phyloP scores from a whole-genome alignment of 2,888 invertebrate genomes.

The Macaria notata region DNA sequence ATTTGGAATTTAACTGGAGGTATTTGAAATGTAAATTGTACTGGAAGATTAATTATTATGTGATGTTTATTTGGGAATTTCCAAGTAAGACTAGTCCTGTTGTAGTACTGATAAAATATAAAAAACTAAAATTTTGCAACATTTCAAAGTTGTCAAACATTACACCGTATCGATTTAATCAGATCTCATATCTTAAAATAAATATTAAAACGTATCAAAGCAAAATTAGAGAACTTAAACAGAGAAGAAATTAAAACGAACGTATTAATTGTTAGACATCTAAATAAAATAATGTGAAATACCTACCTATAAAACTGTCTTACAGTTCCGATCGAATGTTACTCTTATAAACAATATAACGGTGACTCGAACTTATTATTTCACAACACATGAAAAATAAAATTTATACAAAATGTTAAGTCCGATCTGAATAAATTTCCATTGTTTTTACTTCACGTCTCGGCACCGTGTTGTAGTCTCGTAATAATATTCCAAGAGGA shows the following conservation, averaged over 20 bases:
- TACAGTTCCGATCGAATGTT: constrained; percentile 60
- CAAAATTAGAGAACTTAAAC: constrained; percentile 78
- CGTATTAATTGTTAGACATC: constrained; percentile 72
- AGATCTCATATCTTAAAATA: constrained; percentile 60
- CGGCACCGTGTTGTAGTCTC: constrained; percentile 17
- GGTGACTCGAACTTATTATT: constrained; percentile 52
- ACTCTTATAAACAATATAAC: constrained; percentile 49
- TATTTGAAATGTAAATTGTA: constrained; percentile 63
- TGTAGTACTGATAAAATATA: constrained; percentile 13
- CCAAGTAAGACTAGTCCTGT: constrained; percentile 25
- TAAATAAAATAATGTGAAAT: constrained; percentile 70
- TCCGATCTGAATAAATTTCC: constrained; percentile 17
- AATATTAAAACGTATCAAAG: constrained; percentile 77
- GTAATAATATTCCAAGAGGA: constrained; percentile 19
- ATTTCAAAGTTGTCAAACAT: constrained; percentile 39
- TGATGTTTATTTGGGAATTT: constrained; percentile 50
- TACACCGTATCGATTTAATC: constrained; percentile 60
- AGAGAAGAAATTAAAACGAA: constrained; percentile 62
- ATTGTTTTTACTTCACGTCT: constrained; percentile 16
- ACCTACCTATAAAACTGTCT: constrained; percentile 74
- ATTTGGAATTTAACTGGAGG: constrained; percentile 76
- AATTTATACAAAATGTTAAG: constrained; percentile 20
- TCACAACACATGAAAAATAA: constrained; percentile 62
- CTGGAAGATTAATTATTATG: constrained; percentile 57
- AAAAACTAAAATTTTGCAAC: constrained; percentile 19